Conservation (phyloP, 2,888 invertebrate species). For the Papilio gigon region DNA sequence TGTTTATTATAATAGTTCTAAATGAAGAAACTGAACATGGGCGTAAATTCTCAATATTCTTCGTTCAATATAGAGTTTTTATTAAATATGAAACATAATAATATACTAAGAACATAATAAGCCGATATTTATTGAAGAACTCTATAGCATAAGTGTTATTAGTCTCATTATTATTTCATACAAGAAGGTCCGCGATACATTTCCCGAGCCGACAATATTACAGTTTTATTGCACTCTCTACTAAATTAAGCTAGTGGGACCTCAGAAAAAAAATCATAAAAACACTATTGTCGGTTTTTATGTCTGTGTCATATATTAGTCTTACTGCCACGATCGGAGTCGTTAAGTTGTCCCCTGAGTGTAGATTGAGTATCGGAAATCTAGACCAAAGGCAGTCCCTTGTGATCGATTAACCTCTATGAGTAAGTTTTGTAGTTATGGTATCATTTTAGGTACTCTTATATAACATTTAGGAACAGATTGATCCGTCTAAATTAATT, state of each 20-base stretch:
- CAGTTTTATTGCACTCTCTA: conserved; percentile 37
- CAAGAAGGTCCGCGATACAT: conserved; percentile 41
- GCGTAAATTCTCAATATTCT: neutral
- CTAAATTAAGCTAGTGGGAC: conserved; percentile 16
- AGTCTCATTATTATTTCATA: conserved; percentile 43
- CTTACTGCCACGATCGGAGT: neutral
- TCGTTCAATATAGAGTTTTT: neutral
- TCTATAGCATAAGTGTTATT: conserved; percentile 39
- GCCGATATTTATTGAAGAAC: conserved; percentile 33
- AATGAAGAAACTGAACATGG: neutral
- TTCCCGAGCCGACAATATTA: conserved; percentile 48
- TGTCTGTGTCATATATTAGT: neutral
- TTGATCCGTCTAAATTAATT: neutral
- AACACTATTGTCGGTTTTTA: neutral
- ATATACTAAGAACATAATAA: conserved; percentile 40
- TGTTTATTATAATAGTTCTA: no score
- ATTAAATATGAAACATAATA: conserved; percentile 6
- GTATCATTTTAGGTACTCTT: no score
- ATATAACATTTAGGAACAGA: neutral
- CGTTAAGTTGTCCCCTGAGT: neutral
- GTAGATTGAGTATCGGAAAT: neutral
- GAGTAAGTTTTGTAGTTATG: no score
- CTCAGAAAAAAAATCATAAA: conserved; percentile 22
- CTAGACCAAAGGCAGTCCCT: no score
- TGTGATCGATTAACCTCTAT: no score